Evolutionary conservation across 2,888 invertebrate species (phyloP), one percentile per base, ranked within the genome.

Genomic region (Slavum lentiscoides): DNA sequence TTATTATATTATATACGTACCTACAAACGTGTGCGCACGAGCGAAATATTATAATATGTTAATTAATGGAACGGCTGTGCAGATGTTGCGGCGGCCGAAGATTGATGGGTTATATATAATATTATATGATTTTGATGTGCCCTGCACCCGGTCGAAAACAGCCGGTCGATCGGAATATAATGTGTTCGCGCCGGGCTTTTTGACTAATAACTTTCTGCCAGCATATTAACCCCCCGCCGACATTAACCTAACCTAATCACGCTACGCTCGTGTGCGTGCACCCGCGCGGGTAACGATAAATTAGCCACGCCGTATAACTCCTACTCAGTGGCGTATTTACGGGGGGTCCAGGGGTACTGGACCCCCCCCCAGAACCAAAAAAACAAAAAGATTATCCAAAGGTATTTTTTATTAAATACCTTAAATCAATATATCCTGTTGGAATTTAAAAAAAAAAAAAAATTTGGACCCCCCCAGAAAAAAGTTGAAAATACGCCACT

Each of bases 41-140:
- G 37, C 49, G 37, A 70, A 77, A 70, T 80, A 80, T 80, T 80
- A 80, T 80, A 80, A 62, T 80, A 80, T 69, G 77, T 80, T 80
- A 80, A 80, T 80, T 80, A 80, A 80, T 80, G 77, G 69, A 77
- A 80, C 62, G 77, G 68, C 37, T 55, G 77, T 62, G 69, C 70
- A 80, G 77, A 80, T 69, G 77, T 64, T 64, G 70, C 61, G 70
- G 55, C 62, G 62, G n/a, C 19, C 61, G 70, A 80, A 64, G 70
- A 80, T 80, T 80, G 77, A 80, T 80, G 77, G 70, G 70, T 70
- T 80, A 58, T 72, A 64, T 77, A 64, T 70, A 64, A 77, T 68
- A 53, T 69, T 69, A 55, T 69, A 55, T 80, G 77, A 70, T 80
- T 80, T 80, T 64, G 77, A 70, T 80, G 62, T 64, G 77, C 77